Evolutionary conservation across 2,888 invertebrate species (phyloP).

Genomic region (Coelogynopora nodosa): DNA sequence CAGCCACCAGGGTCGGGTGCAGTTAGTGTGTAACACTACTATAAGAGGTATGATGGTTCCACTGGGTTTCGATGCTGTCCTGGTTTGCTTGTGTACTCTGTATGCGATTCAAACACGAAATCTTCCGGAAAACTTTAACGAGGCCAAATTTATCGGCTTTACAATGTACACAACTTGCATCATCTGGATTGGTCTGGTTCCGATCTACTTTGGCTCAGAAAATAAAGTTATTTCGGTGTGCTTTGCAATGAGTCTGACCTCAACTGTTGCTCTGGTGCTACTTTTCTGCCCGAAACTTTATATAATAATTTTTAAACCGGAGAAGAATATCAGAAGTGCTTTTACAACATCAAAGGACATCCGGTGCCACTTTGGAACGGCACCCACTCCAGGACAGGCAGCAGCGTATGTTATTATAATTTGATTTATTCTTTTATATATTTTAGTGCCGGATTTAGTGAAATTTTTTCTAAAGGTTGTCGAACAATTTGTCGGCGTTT

Average conservation of each 20-base stretch:
- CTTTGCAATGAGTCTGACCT: constrained; percentile 72
- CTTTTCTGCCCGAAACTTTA: constrained; percentile 75
- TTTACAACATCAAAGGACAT: constrained; percentile 72
- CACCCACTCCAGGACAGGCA: background rate
- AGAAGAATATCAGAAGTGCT: constrained; percentile 72
- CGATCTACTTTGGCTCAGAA: constrained; percentile 85
- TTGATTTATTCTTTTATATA: too few relatives aligned
- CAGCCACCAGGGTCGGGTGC: constrained; percentile 63
- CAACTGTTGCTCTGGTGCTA: constrained; percentile 71
- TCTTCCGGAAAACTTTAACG: constrained; percentile 96
- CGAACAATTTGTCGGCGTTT: too few relatives aligned
- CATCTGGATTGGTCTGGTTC: constrained; percentile 95
- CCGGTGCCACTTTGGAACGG: constrained; percentile 68
- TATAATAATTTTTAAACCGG: constrained; percentile 72
- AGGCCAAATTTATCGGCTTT: constrained; percentile 73
- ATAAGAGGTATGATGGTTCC: constrained; percentile 72
- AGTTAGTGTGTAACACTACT: constrained; percentile 69
- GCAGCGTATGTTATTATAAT: background rate
- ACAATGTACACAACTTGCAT: constrained; percentile 98
- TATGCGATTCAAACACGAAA: constrained; percentile 78
- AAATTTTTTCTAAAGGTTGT: too few relatives aligned
- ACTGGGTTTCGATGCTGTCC: constrained; percentile 70
- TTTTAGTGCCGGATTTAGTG: too few relatives aligned
- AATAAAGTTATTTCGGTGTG: constrained; percentile 67
- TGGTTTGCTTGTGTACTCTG: constrained; percentile 79